These are phyloP conservation scores for Chrysodeixis includens DNA, from an alignment of 2,888 invertebrate species.

Conservation along the genomic window DNA sequence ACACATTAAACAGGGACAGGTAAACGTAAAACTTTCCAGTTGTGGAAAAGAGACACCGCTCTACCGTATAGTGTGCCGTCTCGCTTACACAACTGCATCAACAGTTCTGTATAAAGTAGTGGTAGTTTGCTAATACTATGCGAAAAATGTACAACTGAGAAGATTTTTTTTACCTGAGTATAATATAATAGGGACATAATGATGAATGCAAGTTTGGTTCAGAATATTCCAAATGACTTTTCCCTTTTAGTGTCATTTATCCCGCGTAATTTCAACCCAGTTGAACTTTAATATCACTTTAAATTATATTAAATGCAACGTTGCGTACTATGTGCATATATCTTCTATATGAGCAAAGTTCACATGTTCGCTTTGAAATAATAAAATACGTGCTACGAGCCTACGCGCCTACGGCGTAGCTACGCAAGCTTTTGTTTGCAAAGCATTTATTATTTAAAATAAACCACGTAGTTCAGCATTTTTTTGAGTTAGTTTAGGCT, in stretches of 20 bases:
- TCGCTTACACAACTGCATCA: too few species aligned
- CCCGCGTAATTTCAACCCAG: not conserved
- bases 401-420: constrained; percentile 52
- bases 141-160: too few species aligned
- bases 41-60: too few species aligned
- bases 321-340: constrained; percentile 8
- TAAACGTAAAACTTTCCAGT: too few species aligned
- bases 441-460: constrained; percentile 26
- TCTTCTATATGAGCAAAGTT: constrained; percentile 16
- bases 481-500: too few species aligned
- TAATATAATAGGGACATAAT: too few species aligned
- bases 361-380: constrained; percentile 29
- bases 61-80: too few species aligned
- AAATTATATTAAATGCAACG: constrained; percentile 1
- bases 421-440: constrained; percentile 26
- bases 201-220: too few species aligned
- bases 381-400: constrained; percentile 41
- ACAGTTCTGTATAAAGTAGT: too few species aligned
- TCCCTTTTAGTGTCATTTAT: not conserved
- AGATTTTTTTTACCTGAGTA: too few species aligned
- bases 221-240: not conserved
- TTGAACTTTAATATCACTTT: not conserved
- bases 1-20: not conserved
- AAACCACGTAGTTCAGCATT: constrained; percentile 27
- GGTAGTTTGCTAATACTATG: too few species aligned